Evolutionary conservation across 1,140 invertebrate species (phyloP).

Genomic region (Meloidogyne floridensis): DNA sequence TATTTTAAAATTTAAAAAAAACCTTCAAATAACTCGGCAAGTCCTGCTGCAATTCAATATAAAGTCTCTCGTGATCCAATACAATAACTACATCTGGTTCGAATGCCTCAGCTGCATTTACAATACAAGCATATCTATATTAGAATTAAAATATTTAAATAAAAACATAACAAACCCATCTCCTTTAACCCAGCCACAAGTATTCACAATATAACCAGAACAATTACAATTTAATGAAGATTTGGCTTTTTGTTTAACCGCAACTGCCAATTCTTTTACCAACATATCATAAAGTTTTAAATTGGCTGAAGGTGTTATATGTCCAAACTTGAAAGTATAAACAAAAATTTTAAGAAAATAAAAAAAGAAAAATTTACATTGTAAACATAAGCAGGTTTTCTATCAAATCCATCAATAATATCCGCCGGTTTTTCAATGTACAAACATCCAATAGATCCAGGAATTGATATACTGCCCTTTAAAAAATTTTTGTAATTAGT

Average conservation of each 20-base stretch:
- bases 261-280: slow-evolving; percentile 81
- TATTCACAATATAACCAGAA: slow-evolving; percentile 96
- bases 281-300: slow-evolving; percentile 82
- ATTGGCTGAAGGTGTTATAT: slow-evolving; percentile 79
- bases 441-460: slow-evolving; percentile 57
- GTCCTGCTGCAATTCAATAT: slow-evolving; percentile 41
- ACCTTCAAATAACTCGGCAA: slow-evolving; percentile 45
- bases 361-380: slow-evolving; percentile 42
- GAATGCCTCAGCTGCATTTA: slow-evolving; percentile 85
- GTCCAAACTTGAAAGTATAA: slow-evolving; percentile 91
- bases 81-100: slow-evolving; percentile 91
- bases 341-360: slow-evolving; percentile 69
- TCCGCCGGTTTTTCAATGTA: slow-evolving; percentile 59
- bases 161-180: slow-evolving; percentile 75
- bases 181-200: slow-evolving; percentile 93
- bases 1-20: slow-evolving; percentile 10
- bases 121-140: slow-evolving; percentile 68
- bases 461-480: slow-evolving; percentile 49
- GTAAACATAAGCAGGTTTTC: slow-evolving; percentile 45
- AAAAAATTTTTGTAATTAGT: slow-evolving; percentile 8
- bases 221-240: slow-evolving; percentile 68
- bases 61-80: slow-evolving; percentile 77
- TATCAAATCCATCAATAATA: slow-evolving; percentile 58
- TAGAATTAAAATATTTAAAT: neutral
- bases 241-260: slow-evolving; percentile 77